A percentile compares a stretch with the other conserved stretches of the same genome.
Conservation (phyloP, 2,888 invertebrate genomes). For the Ceratothoa steindachneri region DNA sequence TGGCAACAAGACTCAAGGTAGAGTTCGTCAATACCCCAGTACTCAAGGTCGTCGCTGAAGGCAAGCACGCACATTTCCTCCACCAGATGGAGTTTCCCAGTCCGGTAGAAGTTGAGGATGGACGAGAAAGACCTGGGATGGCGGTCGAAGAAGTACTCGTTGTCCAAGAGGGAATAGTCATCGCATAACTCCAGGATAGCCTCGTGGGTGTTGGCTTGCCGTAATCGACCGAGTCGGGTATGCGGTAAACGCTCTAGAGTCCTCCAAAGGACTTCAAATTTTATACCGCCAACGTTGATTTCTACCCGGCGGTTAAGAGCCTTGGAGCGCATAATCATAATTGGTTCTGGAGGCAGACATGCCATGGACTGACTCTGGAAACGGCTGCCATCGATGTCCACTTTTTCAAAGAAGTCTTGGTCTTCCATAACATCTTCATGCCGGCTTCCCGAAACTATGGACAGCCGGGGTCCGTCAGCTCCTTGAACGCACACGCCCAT, state of each 20-base stretch:
- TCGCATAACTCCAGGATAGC: too few species aligned
- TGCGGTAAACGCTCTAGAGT: slow-evolving; percentile 94
- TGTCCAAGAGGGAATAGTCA: slow-evolving; percentile 92
- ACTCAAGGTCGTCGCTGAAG: too few species aligned
- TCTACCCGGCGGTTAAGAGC: slow-evolving; percentile 81
- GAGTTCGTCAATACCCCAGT: too few species aligned
- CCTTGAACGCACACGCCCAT: too few species aligned
- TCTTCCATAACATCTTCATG: slow-evolving; percentile 43
- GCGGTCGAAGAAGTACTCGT: slow-evolving; percentile 98
- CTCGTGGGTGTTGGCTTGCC: slow-evolving; percentile 94
- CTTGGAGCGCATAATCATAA: slow-evolving; percentile 97
- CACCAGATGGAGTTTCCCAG: too few species aligned
- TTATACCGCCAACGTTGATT: slow-evolving; percentile 92
- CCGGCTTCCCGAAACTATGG: slow-evolving; percentile 33
- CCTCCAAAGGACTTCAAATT: slow-evolving; percentile 90
- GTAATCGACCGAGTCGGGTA: slow-evolving; percentile 83
- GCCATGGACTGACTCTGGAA: slow-evolving; percentile 55
- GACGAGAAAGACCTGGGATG: slow-evolving; percentile 97
- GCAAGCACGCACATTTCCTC: too few species aligned
- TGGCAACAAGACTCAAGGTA: too few species aligned
- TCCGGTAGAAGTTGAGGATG: too few species aligned
- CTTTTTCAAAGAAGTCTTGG: slow-evolving; percentile 39
- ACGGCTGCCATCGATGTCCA: slow-evolving; percentile 41
- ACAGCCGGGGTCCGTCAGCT: too few species aligned
- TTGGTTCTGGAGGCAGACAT: slow-evolving; percentile 85